A percentile compares a stretch with the other conserved stretches of the same genome.
Conservation (phyloP, 1,140 invertebrate species). For the Cylas formicarius region DNA sequence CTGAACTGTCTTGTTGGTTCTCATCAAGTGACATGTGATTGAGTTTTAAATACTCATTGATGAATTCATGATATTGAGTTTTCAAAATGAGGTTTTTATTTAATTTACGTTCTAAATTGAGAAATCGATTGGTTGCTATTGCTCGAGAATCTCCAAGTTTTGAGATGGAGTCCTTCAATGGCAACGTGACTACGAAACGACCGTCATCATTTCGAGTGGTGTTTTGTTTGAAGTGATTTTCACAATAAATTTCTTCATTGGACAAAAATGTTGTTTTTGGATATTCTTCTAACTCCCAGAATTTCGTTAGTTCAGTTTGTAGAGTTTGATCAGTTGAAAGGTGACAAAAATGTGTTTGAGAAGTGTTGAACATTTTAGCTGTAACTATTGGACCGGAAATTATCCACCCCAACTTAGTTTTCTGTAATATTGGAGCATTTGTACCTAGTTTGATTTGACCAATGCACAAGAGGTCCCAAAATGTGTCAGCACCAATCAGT, state of each 20-base stretch:
- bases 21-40: conserved; percentile 15
- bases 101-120: conserved; percentile 14
- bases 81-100: conserved; percentile 12
- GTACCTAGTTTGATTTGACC: too few species aligned
- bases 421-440: too few species aligned
- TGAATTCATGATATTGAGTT: conserved; percentile 15
- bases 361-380: too few species aligned
- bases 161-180: conserved; percentile 13
- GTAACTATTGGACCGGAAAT: too few species aligned
- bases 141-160: conserved; percentile 18
- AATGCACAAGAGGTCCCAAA: too few species aligned
- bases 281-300: conserved; percentile 22
- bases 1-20: not conserved
- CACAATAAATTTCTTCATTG: conserved; percentile 16
- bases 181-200: conserved; percentile 22
- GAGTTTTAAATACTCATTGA: conserved; percentile 19
- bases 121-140: conserved; percentile 12
- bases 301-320: conserved; percentile 9
- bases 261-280: conserved; percentile 8
- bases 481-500: too few species aligned
- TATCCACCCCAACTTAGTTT: too few species aligned
- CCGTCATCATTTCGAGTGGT: conserved; percentile 10
- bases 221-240: conserved; percentile 21
- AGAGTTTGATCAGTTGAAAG: conserved; percentile 1
- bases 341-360: too few species aligned